Base-by-base conservation (phyloP, 2,888 invertebrate species). In the Brachyopa scutellaris region DNA sequence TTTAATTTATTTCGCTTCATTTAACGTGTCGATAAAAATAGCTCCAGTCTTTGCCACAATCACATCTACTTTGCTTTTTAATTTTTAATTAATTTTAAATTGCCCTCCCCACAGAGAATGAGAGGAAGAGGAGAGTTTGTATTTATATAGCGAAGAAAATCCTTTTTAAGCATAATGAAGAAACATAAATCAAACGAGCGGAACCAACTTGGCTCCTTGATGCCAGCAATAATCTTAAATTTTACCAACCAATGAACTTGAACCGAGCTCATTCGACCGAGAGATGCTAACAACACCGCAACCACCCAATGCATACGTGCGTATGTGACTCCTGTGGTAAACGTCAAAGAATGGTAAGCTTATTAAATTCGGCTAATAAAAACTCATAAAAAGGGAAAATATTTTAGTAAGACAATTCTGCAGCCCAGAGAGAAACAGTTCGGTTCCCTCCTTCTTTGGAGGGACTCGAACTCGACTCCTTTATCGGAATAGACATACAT, bases 241-340 rank as follows among this genome's bases (percentile, higher is more conserved):
- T 80, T 76, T 76, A 57, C 49, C 80, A 80, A 76, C 57, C 80
- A 74, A 76, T 80, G 80, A 80, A 80, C 69, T 76, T 80, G 80
- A 76, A 76, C 42, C 51, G 31, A 55, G 55, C 53, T 62, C 51
- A n/a, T 59, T 70, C 61, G 51, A 51, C 49, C 49, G 59, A 38
- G 15, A 42, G 7, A 2, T 26, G 40, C 45, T 9, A 9, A n/a
- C n/a, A n/a, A n/a, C n/a, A n/a, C 11, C 47, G 15, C 33, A 3
- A 4, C 21, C 17, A 5, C 11, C 15, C 6, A 23, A 2, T 2
- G 49, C n/a, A 11, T 3, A 5, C 17, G 29, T 21, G 55, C 13
- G 55, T 40, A 26, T 73, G 36, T 73, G 42, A 47, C 47, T n/a
- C 36, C 19, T 42, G 33, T 38, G 23, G 23, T 55, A 40, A 45